Conservation (phyloP, 2,888 invertebrate genomes). For the Dysmachus trigonus region DNA sequence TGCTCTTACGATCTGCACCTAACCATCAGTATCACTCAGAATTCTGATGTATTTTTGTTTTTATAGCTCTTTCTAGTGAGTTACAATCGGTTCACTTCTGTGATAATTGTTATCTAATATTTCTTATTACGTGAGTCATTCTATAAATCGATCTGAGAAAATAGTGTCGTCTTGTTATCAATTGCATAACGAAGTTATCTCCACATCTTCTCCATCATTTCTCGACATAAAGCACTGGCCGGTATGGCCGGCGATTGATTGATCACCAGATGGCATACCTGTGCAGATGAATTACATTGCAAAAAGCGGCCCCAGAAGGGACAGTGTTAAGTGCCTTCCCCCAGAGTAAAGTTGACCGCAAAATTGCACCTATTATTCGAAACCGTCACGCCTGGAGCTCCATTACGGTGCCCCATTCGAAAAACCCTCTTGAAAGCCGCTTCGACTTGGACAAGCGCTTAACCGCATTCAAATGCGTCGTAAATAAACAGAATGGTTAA, state of each 20-base stretch:
- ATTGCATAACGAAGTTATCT: not conserved
- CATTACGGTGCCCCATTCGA: not conserved
- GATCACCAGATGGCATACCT: not conserved
- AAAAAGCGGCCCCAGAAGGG: not conserved
- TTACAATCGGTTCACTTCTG: not conserved
- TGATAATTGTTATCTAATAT: not conserved
- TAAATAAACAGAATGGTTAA: not conserved
- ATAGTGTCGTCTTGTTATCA: not conserved
- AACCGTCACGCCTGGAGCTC: not conserved
- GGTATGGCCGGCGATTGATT: not conserved
- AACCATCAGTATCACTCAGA: not conserved
- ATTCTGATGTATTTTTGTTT: not conserved
- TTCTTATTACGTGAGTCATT: not conserved
- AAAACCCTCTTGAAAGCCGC: not conserved
- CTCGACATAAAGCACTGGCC: not conserved
- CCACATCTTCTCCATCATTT: not conserved
- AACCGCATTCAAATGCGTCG: slow-evolving; percentile 12
- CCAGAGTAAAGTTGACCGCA: not conserved
- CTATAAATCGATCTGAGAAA: not conserved
- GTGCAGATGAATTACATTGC: not conserved
- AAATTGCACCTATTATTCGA: not conserved
- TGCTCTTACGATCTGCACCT: not conserved
- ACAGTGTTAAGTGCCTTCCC: not conserved
- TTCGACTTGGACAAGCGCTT: not conserved
- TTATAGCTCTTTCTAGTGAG: not conserved